Conservation (phyloP, 2,797 vertebrate species). For the Myotis myotis region DNA sequence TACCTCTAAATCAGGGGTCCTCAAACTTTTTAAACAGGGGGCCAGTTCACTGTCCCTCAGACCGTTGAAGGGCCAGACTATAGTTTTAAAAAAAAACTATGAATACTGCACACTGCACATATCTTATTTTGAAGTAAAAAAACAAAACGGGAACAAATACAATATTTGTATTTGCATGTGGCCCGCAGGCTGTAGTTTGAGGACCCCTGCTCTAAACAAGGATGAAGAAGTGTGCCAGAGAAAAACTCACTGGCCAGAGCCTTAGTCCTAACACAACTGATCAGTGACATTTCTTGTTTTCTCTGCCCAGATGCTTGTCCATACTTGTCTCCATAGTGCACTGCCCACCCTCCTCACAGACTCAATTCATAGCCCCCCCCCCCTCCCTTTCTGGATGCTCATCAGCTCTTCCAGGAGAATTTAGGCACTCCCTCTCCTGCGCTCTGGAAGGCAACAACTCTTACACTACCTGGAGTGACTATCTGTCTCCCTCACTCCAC, state of each 20-base stretch:
- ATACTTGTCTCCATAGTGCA: neutral
- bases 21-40: no score
- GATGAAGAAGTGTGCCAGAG: neutral
- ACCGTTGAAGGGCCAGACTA: no score
- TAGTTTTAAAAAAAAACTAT: no score
- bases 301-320: neutral
- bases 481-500: neutral
- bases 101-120: no score
- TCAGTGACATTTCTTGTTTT: neutral
- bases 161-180: no score
- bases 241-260: neutral
- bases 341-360: neutral
- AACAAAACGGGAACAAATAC: no score
- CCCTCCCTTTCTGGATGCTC: neutral
- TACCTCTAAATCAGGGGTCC: neutral
- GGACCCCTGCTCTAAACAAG: neutral
- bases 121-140: no score
- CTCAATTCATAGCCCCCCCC: neutral
- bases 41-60: no score
- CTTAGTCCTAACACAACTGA: neutral
- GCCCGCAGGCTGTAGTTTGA: no score
- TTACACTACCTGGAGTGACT: neutral
- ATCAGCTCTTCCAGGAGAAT: slow-evolving; percentile 28
- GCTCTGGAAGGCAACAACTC: neutral
- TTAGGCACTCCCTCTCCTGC: neutral